These are phyloP conservation scores for Eurois occulta DNA, from an alignment of 2,888 invertebrate species.

Conservation along the genomic window DNA sequence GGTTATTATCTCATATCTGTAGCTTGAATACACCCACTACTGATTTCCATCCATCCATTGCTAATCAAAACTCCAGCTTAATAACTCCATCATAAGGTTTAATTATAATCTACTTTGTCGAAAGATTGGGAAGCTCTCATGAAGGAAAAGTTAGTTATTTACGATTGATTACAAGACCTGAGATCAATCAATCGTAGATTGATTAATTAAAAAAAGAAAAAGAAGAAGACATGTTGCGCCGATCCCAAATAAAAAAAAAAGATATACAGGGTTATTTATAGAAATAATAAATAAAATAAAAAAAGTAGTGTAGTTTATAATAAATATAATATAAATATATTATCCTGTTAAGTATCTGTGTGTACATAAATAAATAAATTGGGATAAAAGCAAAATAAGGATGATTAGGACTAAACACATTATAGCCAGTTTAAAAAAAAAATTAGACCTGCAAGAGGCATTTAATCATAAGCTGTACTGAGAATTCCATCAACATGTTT, in stretches of 20 bases:
- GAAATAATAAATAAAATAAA: too few relatives aligned
- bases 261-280: too few relatives aligned
- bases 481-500: background rate
- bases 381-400: background rate
- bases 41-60: background rate
- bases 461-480: background rate
- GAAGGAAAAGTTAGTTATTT: background rate
- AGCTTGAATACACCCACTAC: conserved; percentile 8
- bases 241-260: too few relatives aligned
- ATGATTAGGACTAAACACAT: background rate
- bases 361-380: too few relatives aligned
- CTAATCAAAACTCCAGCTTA: background rate
- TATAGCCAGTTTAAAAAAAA: background rate
- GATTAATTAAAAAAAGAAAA: background rate
- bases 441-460: background rate
- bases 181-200: background rate
- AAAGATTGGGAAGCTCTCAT: background rate
- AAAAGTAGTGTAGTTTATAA: too few relatives aligned
- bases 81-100: background rate
- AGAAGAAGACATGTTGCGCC: background rate
- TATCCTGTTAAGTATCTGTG: too few relatives aligned
- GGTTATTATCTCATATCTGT: conserved; percentile 8
- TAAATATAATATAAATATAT: too few relatives aligned
- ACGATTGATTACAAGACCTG: background rate
- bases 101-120: background rate